A percentile compares a stretch with the other conserved stretches of the same genome.
Conservation (phyloP, 1,140 invertebrate species). For the Heliconius congener region DNA sequence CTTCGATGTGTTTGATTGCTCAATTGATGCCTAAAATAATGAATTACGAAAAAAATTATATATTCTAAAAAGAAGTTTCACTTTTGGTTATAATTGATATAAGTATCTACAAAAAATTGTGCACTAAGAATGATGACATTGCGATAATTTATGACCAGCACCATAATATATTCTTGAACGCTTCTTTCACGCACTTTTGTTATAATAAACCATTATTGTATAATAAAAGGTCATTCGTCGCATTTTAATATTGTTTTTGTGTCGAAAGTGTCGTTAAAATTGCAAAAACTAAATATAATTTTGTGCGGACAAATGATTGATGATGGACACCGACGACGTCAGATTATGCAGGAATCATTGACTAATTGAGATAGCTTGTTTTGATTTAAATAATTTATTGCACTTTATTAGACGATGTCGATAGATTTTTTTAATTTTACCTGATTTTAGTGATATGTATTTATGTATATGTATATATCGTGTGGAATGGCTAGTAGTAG, state of each 20-base stretch:
- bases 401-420: not conserved
- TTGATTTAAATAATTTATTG: conserved; percentile 23
- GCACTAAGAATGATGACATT: not conserved
- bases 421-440: not conserved
- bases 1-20: too few relatives aligned
- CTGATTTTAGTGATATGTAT: too few relatives aligned
- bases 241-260: conserved; percentile 3
- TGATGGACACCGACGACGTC: conserved; percentile 23
- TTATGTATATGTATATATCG: too few relatives aligned
- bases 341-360: conserved; percentile 18
- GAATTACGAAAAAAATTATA: too few relatives aligned
- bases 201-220: not conserved
- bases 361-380: conserved; percentile 21
- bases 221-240: conserved; percentile 3
- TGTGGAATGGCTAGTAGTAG: too few relatives aligned
- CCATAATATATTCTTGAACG: not conserved
- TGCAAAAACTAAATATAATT: conserved; percentile 7
- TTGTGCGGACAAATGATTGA: conserved; percentile 21
- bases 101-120: not conserved
- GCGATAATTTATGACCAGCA: not conserved
- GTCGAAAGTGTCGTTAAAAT: conserved; percentile 27
- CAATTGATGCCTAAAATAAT: too few relatives aligned
- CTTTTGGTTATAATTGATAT: not conserved
- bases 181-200: conserved; percentile 17
- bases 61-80: too few relatives aligned